Evolutionary conservation across 2,888 invertebrate species (phyloP).

Genomic region (Lasius platythorax): DNA sequence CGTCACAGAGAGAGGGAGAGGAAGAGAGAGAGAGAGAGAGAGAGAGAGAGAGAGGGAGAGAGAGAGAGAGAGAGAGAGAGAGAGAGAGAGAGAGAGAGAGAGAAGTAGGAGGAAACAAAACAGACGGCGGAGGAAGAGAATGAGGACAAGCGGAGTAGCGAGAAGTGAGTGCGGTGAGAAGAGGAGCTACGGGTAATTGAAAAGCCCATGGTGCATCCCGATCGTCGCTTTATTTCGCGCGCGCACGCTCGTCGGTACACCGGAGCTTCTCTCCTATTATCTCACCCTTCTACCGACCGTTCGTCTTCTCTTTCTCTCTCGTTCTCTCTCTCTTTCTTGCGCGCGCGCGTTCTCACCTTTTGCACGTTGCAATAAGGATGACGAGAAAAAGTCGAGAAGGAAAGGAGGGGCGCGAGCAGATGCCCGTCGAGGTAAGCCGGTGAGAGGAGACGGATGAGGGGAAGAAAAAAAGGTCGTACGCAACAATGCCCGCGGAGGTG

Average conservation of each 20-base stretch:
- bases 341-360: constrained; percentile 37
- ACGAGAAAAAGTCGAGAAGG: constrained; percentile 48
- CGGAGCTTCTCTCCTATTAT: constrained; percentile 72
- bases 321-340: constrained; percentile 4
- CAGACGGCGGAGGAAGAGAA: constrained; percentile 30
- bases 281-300: constrained; percentile 67
- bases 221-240: constrained; percentile 79
- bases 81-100: constrained; percentile 31
- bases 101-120: constrained; percentile 42
- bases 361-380: constrained; percentile 59
- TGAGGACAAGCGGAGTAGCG: constrained; percentile 31
- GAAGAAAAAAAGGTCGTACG: constrained; percentile 66
- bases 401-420: constrained; percentile 38
- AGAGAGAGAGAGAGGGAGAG: constrained; percentile 23
- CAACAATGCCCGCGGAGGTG: constrained; percentile 78
- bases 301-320: constrained; percentile 26
- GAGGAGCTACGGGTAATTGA: constrained; percentile 79
- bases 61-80: background rate
- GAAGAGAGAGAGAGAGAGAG: constrained; percentile 27
- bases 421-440: constrained; percentile 34
- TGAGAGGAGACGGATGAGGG: background rate
- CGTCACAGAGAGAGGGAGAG: constrained; percentile 39
- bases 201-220: constrained; percentile 80
- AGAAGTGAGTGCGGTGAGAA: constrained; percentile 51
- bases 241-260: constrained; percentile 61